Evolutionary conservation across 2,113 vertebrate genomes (phyloP).

Genomic region (Tragelaphus strepsiceros): DNA sequence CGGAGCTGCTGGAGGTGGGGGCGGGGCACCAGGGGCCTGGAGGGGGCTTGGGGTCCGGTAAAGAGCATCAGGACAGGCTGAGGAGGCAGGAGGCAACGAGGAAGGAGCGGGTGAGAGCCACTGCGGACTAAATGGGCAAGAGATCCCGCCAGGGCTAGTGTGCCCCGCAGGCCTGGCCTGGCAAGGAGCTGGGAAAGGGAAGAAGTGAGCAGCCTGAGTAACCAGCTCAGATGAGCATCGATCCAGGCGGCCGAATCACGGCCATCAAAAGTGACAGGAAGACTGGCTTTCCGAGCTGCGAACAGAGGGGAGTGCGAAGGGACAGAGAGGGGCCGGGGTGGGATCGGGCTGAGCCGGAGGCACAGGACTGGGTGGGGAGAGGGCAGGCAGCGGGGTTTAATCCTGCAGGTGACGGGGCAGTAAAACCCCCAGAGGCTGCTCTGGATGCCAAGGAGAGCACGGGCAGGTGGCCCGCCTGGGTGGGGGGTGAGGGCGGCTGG

Average conservation of each 20-base stretch:
- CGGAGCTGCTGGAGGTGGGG: not conserved
- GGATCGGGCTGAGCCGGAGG: accelerated
- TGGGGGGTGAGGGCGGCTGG: not conserved
- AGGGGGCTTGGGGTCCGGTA: not conserved
- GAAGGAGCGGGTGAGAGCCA: not conserved
- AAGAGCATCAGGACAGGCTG: not conserved
- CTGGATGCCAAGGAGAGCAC: not conserved
- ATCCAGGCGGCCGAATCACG: not conserved
- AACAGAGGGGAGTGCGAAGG: not conserved
- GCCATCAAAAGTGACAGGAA: not conserved
- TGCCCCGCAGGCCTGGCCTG: too few species aligned
- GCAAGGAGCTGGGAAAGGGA: too few species aligned
- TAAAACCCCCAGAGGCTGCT: not conserved
- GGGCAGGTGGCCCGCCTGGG: not conserved
- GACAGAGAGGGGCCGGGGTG: accelerated
- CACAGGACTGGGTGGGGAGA: not conserved
- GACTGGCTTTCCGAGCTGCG: not conserved
- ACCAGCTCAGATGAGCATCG: not conserved
- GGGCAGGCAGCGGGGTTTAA: not conserved
- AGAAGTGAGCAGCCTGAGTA: not conserved
- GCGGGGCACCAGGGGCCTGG: not conserved
- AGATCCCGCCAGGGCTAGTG: accelerated
- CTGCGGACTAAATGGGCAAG: accelerated
- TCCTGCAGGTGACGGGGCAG: not conserved
- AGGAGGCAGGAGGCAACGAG: not conserved